Conservation (phyloP, 2,888 invertebrate species). For the Aleiodes leptofemur region DNA sequence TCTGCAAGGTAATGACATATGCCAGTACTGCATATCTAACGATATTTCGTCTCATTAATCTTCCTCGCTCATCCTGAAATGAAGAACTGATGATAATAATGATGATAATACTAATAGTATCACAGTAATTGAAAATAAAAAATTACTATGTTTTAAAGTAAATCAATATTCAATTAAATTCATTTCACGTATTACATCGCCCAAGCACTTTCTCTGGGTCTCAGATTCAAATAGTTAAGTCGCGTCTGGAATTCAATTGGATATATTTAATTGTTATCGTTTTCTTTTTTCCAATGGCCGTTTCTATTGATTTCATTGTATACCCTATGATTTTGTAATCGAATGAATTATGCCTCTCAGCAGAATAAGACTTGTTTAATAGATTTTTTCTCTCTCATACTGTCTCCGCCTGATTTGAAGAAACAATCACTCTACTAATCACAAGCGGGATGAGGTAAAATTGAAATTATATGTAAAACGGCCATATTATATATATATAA, state of each 20-base stretch:
- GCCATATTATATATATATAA: too few relatives aligned
- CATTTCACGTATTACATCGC: conserved; percentile 18
- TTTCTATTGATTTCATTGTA: conserved; percentile 5
- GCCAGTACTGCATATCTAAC: conserved; percentile 92
- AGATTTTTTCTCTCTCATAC: too few relatives aligned
- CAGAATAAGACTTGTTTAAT: too few relatives aligned
- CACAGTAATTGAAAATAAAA: too few relatives aligned
- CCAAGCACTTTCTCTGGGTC: conserved; percentile 52
- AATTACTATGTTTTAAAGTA: neutral
- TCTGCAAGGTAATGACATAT: conserved; percentile 91
- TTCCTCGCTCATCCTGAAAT: conserved; percentile 89
- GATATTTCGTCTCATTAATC: conserved; percentile 92
- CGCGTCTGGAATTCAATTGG: conserved; percentile 43
- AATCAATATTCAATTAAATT: conserved; percentile 26
- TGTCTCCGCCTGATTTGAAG: too few relatives aligned
- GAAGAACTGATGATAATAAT: conserved; percentile 40
- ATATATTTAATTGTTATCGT: conserved; percentile 25
- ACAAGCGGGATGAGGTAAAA: too few relatives aligned
- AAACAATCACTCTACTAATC: too few relatives aligned
- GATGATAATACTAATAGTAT: neutral
- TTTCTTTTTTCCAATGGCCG: neutral
- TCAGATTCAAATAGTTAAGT: conserved; percentile 35
- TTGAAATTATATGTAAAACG: too few relatives aligned
- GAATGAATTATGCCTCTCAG: neutral
- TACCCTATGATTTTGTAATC: conserved; percentile 36